Conservation (phyloP, 2,797 vertebrate species). For the Hemitrygon akajei region DNA sequence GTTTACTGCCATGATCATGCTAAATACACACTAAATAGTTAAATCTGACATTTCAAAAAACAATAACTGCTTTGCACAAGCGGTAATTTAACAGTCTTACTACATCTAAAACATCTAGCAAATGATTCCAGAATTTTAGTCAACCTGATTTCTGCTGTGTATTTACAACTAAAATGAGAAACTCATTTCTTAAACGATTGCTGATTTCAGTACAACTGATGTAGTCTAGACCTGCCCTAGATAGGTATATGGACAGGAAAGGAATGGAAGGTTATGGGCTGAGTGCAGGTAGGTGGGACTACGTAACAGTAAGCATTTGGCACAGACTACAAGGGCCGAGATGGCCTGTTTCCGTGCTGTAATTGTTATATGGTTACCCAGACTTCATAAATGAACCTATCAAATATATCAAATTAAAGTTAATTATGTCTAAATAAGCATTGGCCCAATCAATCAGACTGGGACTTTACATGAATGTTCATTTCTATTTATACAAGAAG, state of each 20-base stretch:
- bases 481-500: not conserved
- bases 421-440: not conserved
- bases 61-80: constrained; percentile 11
- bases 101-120: not conserved
- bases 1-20: not conserved
- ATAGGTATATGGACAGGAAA: too few relatives aligned
- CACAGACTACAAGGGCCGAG: too few relatives aligned
- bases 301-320: too few relatives aligned
- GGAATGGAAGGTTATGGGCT: too few relatives aligned
- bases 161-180: not conserved
- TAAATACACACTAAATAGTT: not conserved
- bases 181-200: not conserved
- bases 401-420: not conserved
- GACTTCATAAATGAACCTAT: not conserved
- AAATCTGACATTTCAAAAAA: not conserved
- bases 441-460: not conserved
- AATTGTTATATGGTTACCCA: too few relatives aligned
- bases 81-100: not conserved
- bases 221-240: not conserved
- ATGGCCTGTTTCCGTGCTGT: too few relatives aligned
- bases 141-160: not conserved
- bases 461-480: not conserved
- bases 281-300: too few relatives aligned
- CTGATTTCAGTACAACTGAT: not conserved
- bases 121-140: not conserved